Base-by-base conservation (phyloP, 2,113 vertebrate genomes). In the Coregonus clupeaformis region DNA sequence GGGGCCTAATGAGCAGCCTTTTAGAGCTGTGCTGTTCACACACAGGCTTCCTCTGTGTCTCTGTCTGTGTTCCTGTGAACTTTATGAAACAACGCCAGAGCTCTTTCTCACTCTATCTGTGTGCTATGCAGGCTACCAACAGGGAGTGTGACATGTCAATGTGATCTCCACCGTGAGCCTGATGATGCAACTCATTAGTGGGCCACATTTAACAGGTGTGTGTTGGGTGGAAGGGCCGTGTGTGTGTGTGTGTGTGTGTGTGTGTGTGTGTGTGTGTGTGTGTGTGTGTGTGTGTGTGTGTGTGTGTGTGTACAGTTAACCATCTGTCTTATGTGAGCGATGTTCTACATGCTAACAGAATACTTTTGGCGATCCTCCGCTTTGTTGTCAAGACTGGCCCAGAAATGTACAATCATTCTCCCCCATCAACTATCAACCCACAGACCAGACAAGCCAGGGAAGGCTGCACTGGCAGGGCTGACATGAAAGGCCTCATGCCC, bases 311-410 rank as follows among this genome's bases (percentile, higher is more conserved):
- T n/a, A 36, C 32, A 36, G 32, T 36, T n/a, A n/a, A n/a, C n/a
- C 32, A 7, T 36, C 3, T 55, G 49, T 55, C 49, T 16, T 47
- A 66, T 32, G 24, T 68, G 32, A 42, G 57, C 72, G 66, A 68
- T 55, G 27, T 69, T 18, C 29, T 55, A 32, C 68, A 6, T 49
- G 55, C 25, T 73, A 57, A 78, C 77, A 52, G 6, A 49, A 67
- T 6, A 49, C 14, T 49, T 49, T 14, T 49, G 47, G 3, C 14
- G 14, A 49, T 65, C 62, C 30, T 71, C 57, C 3, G 1, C 32
- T 66, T 79, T 47, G 36, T 69, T 79, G 59, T 68, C 22, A 47
- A 18, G 68, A 47, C 49, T 68, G 68, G 70, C 1, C 52, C 57
- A 5, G 14, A 52, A 52, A 18, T 52, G 14, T 14, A 52, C 3